These are phyloP conservation scores for Plebejus melissa DNA, from an alignment of 2,888 invertebrate genomes.

Conservation along the genomic window DNA sequence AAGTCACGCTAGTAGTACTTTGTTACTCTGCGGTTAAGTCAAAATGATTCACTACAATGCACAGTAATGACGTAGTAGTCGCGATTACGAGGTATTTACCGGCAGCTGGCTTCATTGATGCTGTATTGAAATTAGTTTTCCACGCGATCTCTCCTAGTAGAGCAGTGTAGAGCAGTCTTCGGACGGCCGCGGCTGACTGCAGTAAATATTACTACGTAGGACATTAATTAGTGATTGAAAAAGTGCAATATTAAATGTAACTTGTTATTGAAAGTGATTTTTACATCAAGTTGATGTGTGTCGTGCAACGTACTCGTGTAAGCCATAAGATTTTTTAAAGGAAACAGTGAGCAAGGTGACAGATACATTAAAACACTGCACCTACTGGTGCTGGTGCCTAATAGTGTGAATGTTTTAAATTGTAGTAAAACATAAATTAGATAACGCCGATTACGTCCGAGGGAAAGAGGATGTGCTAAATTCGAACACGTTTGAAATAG, in stretches of 20 bases:
- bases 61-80: slow-evolving; percentile 25
- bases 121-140: slow-evolving; percentile 67
- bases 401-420: background rate
- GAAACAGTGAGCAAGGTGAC: background rate
- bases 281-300: background rate
- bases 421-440: background rate
- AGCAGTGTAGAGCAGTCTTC: slow-evolving; percentile 57
- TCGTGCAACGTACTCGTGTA: background rate
- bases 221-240: background rate
- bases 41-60: slow-evolving; percentile 27
- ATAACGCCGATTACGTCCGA: background rate
- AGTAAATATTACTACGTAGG: background rate
- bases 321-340: background rate
- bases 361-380: background rate
- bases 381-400: background rate
- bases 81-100: slow-evolving; percentile 22
- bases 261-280: background rate
- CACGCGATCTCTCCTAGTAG: slow-evolving; percentile 74
- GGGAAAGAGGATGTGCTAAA: slow-evolving; percentile 13
- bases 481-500: slow-evolving; percentile 3
- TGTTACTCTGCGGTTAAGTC: background rate
- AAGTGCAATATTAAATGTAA: background rate
- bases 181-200: slow-evolving; percentile 45
- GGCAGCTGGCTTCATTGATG: slow-evolving; percentile 51
- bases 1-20: background rate